Evolutionary conservation across 2,113 vertebrate species (phyloP), one percentile per base, ranked within the genome.

Genomic region (Eptatretus burgeri): DNA sequence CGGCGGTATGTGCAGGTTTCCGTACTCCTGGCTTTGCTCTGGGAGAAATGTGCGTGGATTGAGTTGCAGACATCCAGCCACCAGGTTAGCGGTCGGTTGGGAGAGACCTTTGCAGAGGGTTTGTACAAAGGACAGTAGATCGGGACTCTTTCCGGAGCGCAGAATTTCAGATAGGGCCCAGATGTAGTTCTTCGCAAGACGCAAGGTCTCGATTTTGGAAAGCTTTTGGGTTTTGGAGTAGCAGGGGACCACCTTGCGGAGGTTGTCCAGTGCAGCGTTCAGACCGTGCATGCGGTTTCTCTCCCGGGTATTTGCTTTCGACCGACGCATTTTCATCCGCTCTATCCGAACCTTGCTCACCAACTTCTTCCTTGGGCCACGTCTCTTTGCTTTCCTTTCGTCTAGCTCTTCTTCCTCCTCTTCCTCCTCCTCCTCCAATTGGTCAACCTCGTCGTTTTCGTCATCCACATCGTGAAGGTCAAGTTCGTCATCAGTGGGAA

Each of bases 81-180:
- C 87, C 10, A 96, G 71, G 73, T 94, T 95, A 69, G 86, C 93
- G 66, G 91, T 96, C 66, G 91, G 91, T 68, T 96, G 91, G 11
- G 88, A 96, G 13, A 95, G 76, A n/a, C 91, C 91, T 75, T 89
- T 95, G 65, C 91, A 96, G 64, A 96, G 77, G 86, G 87, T 95
- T 69, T 96, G 87, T 68, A 91, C 69, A 53, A 96, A 96, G 63
- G 78, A 78, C 10, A 82, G 81, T 51, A 82, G 82, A 71, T 96
- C 91, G 0, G 79, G 73, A 1, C 77, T 87, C 74, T 93, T 82
- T 1, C 83, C 86, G 0, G 66, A 85, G 68, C 93, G 86, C 5
- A 96, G 76, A 49, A 91, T 84, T 73, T 96, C 87, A 0, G 87
- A 94, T 67, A 96, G 75, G 53, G 91, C 88, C 91, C 88, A 96